A percentile compares a stretch with the other conserved stretches of the same genome.
Evolutionary conservation across 2,888 invertebrate genomes (phyloP).

Genomic region (Esperia sulphurella): DNA sequence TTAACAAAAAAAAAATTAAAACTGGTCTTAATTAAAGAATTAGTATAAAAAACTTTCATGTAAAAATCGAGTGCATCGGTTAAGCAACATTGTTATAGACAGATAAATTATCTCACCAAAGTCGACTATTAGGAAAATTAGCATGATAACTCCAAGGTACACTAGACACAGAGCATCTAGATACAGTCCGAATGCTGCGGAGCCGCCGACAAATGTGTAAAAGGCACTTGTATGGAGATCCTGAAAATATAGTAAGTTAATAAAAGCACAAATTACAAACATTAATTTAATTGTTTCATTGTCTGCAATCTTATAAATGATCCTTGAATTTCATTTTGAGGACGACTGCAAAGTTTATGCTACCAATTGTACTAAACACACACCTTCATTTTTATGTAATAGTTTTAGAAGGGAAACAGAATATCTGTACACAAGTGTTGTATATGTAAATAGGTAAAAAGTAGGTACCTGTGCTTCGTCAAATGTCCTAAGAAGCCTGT

Average conservation of each 20-base stretch:
- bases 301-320: too few relatives aligned
- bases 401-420: background rate
- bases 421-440: background rate
- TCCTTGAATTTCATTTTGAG: too few relatives aligned
- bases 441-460: background rate
- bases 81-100: too few relatives aligned
- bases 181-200: conserved; percentile 85
- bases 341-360: too few relatives aligned
- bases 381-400: too few relatives aligned
- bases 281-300: too few relatives aligned
- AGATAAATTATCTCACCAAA: conserved; percentile 63
- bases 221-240: conserved; percentile 85
- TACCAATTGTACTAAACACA: too few relatives aligned
- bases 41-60: too few relatives aligned
- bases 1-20: too few relatives aligned
- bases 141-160: conserved; percentile 83
- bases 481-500: conserved; percentile 79
- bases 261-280: background rate
- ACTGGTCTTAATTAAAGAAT: too few relatives aligned
- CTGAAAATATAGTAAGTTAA: conserved; percentile 35
- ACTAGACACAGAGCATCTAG: conserved; percentile 84
- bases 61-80: too few relatives aligned
- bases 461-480: conserved; percentile 74
- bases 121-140: conserved; percentile 80
- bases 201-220: conserved; percentile 81